These are phyloP conservation scores for Barbus barbus DNA, from an alignment of 2,113 vertebrate species.

Conservation along the genomic window DNA sequence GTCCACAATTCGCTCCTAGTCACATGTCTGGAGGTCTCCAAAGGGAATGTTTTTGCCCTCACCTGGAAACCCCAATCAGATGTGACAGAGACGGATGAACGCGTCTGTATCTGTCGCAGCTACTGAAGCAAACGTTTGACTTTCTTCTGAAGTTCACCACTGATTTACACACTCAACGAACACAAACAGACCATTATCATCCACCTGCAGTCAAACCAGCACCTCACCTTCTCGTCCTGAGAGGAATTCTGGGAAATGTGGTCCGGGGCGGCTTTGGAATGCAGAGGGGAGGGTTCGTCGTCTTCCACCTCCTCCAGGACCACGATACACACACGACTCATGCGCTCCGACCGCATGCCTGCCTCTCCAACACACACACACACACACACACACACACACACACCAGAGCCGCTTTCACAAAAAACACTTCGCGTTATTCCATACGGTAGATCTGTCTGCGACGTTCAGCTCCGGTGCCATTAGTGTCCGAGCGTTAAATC, in stretches of 20 bases:
- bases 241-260: conserved; percentile 68
- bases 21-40: not conserved
- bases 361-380: conserved; percentile 27
- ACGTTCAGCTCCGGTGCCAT: not conserved
- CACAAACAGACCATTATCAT: not conserved
- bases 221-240: conserved; percentile 81
- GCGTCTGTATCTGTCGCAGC: not conserved
- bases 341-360: conserved; percentile 83
- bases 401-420: not conserved
- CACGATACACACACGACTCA: conserved; percentile 93
- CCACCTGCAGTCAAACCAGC: not conserved
- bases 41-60: not conserved
- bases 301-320: conserved; percentile 94
- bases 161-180: not conserved
- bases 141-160: not conserved
- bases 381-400: not conserved
- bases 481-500: too few relatives aligned
- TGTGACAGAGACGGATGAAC: not conserved
- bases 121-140: not conserved
- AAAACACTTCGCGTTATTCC: not conserved
- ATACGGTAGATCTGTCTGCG: not conserved
- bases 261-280: conserved; percentile 79
- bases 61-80: not conserved
- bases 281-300: conserved; percentile 81
- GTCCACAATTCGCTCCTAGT: not conserved